Base-by-base conservation (phyloP, 2,113 vertebrate genomes). In the Pleuronectes platessa region DNA sequence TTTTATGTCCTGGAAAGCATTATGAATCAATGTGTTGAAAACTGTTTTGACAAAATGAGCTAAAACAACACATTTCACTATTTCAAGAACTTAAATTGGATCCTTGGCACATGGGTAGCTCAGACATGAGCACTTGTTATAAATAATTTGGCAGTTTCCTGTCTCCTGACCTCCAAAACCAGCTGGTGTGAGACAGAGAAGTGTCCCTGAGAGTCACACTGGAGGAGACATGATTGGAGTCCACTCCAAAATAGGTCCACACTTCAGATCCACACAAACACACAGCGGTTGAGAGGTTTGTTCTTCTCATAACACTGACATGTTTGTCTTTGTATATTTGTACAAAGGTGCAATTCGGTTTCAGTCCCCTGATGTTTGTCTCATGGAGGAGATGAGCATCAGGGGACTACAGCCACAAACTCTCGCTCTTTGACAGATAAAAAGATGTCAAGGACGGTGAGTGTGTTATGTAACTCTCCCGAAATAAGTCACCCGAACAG, bases 31-130 rank as follows among this genome's bases (percentile, higher is more conserved):
- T 23, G 65, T 23, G 21, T 62, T 72, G n/a, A n/a, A n/a, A n/a
- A n/a, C 9, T 31, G 14, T 20, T 53, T 71, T 47, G 62, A 65
- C 60, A 65, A n/a, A 76, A 76, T 73, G 51, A 78, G 75, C 76
- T 68, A 45, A 78, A 15, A 74, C 63, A 78, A 68, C 27, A 56
- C 37, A 42, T 42, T 60, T 65, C 58, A 72, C 31, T 12, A 55
- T 82, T 71, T 56, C 49, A 71, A 74, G 24, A 84, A 13, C 71
- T 92, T 64, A 80, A 83, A 84, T 70, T 69, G 7, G 40, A 81
- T 81, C 15, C 15, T 17, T 47, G 45, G 13, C 45, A 47, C 3
- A 15, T 2, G 13, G 17, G 45, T 15, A 47, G 45, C 14, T 47
- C 45, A 47, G 45, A 17, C 45, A 47, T 15, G 45, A 47, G 45